A percentile compares a stretch with the other conserved stretches of the same genome.
Conservation (phyloP, 2,797 vertebrate species). For the Ibycter americanus region DNA sequence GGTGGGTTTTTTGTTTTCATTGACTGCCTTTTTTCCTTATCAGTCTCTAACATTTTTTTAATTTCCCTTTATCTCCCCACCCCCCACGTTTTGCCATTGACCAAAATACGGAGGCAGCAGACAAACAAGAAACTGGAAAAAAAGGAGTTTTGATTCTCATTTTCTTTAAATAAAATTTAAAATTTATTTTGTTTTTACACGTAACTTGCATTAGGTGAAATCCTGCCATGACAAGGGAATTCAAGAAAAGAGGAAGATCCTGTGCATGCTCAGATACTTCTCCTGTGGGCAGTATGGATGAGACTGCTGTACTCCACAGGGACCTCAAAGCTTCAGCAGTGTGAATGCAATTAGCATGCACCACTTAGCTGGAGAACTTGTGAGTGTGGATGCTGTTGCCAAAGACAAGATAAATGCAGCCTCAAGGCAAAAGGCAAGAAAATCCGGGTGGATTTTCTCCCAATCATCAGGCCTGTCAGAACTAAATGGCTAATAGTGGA, state of each 20-base stretch:
- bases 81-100: background rate
- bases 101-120: background rate
- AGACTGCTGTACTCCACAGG: background rate
- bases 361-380: background rate
- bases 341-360: background rate
- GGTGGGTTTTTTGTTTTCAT: background rate
- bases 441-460: background rate
- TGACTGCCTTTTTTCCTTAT: background rate
- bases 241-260: background rate
- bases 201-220: background rate
- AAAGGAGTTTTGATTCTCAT: background rate
- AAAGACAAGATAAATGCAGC: background rate
- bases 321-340: background rate
- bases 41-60: background rate
- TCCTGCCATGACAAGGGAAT: background rate
- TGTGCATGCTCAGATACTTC: background rate
- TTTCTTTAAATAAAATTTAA: background rate
- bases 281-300: background rate
- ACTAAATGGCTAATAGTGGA: background rate
- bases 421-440: background rate
- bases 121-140: background rate
- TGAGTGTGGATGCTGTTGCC: background rate
- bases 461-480: background rate
- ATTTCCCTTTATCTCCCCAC: background rate
- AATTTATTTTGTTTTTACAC: background rate